Conservation (phyloP, 2,797 vertebrate species). For the Takifugu ocellatus region DNA sequence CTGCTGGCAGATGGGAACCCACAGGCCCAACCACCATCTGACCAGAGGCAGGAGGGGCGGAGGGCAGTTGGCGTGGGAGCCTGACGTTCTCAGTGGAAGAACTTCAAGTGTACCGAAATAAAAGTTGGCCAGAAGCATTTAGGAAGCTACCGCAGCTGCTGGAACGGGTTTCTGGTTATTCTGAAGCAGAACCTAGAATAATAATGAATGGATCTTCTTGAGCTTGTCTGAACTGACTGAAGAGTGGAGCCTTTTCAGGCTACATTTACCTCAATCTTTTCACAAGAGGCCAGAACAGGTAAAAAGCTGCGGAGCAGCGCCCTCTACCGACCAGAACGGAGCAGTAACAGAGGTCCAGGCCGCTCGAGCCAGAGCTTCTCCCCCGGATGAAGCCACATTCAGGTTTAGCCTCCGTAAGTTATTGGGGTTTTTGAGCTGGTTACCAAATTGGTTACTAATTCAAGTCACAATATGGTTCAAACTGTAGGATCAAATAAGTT, state of each 20-base stretch:
- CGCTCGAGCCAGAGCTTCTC: too few species aligned
- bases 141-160: conserved; percentile 23
- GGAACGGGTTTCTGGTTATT: not conserved
- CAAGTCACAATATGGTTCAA: too few species aligned
- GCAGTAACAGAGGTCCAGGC: not conserved
- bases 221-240: too few species aligned
- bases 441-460: too few species aligned
- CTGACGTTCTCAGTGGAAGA: conserved; percentile 11
- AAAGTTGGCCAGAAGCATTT: conserved; percentile 31
- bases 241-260: not conserved
- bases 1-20: conserved; percentile 34
- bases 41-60: conserved; percentile 37
- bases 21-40: conserved; percentile 39
- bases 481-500: too few species aligned
- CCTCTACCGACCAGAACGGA: conserved; percentile 35
- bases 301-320: conserved; percentile 27
- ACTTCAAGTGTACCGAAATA: conserved; percentile 21
- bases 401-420: too few species aligned
- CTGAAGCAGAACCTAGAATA: too few species aligned
- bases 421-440: too few species aligned
- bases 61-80: conserved; percentile 18
- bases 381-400: too few species aligned
- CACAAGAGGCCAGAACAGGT: not conserved
- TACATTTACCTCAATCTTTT: not conserved
- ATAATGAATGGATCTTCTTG: too few species aligned